These are phyloP conservation scores for Ceraclea dissimilis DNA, from an alignment of 2,888 invertebrate species.

Conservation along the genomic window DNA sequence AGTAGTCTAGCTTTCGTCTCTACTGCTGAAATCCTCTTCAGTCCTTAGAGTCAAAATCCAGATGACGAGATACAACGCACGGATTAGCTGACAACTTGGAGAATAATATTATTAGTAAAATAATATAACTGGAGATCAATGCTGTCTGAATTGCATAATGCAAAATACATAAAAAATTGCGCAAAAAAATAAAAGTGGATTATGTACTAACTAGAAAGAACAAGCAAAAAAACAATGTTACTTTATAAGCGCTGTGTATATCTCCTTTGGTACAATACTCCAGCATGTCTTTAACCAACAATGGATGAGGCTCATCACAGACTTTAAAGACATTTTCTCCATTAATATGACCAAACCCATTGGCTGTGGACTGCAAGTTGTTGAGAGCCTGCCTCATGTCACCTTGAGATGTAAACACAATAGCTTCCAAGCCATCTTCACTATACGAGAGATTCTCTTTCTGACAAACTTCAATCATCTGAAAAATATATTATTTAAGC, in stretches of 20 bases:
- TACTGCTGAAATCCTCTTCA: no score
- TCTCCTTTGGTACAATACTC: conserved; percentile 73
- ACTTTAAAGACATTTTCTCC: conserved; percentile 96
- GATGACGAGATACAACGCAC: no score
- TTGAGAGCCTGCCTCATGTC: conserved; percentile 97
- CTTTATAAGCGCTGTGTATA: conserved; percentile 77
- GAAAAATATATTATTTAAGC: neutral
- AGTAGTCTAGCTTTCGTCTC: no score
- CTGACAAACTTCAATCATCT: conserved; percentile 37
- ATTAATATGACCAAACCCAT: conserved; percentile 87
- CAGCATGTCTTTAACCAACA: conserved; percentile 86
- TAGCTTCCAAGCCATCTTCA: conserved; percentile 90
- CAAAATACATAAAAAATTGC: no score
- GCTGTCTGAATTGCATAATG: no score
- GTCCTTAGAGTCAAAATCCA: no score
- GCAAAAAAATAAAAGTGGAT: no score
- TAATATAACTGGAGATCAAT: no score
- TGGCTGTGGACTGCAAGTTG: conserved; percentile 91
- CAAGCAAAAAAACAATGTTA: conserved; percentile 29
- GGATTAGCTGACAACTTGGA: no score
- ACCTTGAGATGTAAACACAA: conserved; percentile 97
- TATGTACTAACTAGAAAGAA: no score
- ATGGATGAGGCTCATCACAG: conserved; percentile 98
- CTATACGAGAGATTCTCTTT: conserved; percentile 62
- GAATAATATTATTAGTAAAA: no score